Base-by-base conservation (phyloP, 2,113 vertebrate species). In the Ophiodon elongatus region DNA sequence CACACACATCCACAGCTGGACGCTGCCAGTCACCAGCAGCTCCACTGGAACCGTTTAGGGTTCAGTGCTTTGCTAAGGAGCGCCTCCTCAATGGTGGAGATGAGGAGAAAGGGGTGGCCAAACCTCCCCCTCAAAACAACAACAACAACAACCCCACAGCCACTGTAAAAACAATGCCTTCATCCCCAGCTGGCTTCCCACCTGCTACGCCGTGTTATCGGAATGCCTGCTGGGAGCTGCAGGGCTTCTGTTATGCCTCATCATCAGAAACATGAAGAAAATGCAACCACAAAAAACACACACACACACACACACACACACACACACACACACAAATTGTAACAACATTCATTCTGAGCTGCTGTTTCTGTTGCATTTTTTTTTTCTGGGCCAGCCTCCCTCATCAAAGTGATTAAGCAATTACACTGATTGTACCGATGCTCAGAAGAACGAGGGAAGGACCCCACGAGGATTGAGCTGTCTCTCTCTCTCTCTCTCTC, bases 341-440 rank as follows among this genome's bases (percentile, higher is more conserved):
- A 60, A 31, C 31, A 60, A 60, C 25, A 57, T 7, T 19, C 47
- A 50, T 50, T 50, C 47, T 13, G 25, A 15, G 56, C 25, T 57
- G 52, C 52, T 11, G 52, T 56, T 13, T 54, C 23, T 7, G n/a
- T 86, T 83, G 87, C 79, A 76, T 88, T 88, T 85, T 25, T 0
- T 57, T 4, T 27, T 13, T 57, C 3, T 82, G 79, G 88, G 84
- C 91, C 84, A 89, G 76, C 93, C 86, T 89, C 89, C 82, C 88
- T 89, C 90, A 94, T 92, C 89, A 94, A 91, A 91, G 88, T 73
- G 85, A 92, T 93, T 91, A 92, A 91, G 92, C 91, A 94, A 94
- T 93, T 93, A 92, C 85, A 85, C 85, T 92, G 91, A 93, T 92
- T 92, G 89, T 90, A 87, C 79, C 70, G 71, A 88, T 92, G 83